Evolutionary conservation across 2,113 vertebrate genomes (phyloP).

Genomic region (Rhea pennata): DNA sequence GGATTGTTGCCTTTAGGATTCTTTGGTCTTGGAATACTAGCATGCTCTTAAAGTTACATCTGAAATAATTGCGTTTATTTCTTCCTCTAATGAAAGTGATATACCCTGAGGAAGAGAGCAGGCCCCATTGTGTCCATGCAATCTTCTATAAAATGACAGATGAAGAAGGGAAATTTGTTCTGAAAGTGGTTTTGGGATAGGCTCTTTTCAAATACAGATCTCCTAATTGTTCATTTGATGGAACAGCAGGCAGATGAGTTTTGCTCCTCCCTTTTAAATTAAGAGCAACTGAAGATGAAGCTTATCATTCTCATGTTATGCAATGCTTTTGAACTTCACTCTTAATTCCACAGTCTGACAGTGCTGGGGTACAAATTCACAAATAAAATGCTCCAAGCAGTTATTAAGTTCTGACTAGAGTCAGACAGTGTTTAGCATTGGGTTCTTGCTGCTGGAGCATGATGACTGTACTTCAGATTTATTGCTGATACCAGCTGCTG

Average conservation of each 20-base stretch:
- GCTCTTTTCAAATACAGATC: background rate
- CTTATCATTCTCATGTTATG: background rate
- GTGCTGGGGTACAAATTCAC: background rate
- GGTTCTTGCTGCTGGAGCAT: background rate
- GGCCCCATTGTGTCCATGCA: background rate
- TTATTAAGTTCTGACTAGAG: background rate
- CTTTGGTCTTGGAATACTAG: background rate
- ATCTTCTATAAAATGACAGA: background rate
- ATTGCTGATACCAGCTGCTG: background rate
- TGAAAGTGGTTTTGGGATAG: background rate
- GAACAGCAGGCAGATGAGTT: background rate
- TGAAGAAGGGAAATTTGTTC: background rate
- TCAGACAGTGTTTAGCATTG: background rate
- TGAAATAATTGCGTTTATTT: background rate
- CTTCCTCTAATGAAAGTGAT: background rate
- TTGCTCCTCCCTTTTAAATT: background rate
- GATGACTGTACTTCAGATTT: background rate
- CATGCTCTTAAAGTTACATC: background rate
- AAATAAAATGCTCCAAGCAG: background rate
- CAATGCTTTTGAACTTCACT: background rate
- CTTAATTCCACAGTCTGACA: rapidly evolving
- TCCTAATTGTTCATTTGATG: background rate
- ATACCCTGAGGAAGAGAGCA: background rate
- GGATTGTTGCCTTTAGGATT: background rate
- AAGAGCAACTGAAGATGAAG: background rate